A percentile compares a stretch with the other conserved stretches of the same genome.
phyloP scores from a whole-genome alignment of 1,140 invertebrate species.

The Chionoecetes opilio region DNA sequence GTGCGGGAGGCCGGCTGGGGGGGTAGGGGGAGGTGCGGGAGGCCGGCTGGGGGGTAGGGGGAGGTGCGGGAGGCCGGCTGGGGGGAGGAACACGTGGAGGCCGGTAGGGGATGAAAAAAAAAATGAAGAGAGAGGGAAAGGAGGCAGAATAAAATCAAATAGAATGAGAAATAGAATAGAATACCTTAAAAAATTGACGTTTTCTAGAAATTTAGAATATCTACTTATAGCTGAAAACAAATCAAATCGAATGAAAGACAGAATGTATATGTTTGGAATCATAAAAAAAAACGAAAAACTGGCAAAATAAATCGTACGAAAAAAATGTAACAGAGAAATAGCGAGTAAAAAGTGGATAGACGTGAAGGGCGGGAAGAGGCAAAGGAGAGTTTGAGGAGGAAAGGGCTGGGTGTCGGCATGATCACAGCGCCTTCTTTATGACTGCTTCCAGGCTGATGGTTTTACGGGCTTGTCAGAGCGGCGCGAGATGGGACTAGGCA shows the following conservation, averaged over 20 bases:
- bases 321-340: not conserved
- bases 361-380: not conserved
- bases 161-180: no score
- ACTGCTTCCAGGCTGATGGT: not conserved
- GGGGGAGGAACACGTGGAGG: not conserved
- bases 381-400: not conserved
- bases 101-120: not conserved
- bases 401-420: not conserved
- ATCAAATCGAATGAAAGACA: not conserved
- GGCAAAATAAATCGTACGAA: not conserved
- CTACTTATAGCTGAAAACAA: not conserved
- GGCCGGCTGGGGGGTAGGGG: not conserved
- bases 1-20: not conserved
- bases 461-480: not conserved
- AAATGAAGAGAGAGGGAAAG: no score
- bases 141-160: no score
- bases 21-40: not conserved
- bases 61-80: not conserved
- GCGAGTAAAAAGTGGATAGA: not conserved
- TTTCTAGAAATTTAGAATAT: not conserved
- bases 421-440: not conserved
- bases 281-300: not conserved
- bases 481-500: not conserved
- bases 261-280: not conserved
- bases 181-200: no score